A percentile compares a stretch with the other conserved stretches of the same genome.
Conservation (phyloP, 2,113 vertebrate genomes). For the Poicephalus meyeri region DNA sequence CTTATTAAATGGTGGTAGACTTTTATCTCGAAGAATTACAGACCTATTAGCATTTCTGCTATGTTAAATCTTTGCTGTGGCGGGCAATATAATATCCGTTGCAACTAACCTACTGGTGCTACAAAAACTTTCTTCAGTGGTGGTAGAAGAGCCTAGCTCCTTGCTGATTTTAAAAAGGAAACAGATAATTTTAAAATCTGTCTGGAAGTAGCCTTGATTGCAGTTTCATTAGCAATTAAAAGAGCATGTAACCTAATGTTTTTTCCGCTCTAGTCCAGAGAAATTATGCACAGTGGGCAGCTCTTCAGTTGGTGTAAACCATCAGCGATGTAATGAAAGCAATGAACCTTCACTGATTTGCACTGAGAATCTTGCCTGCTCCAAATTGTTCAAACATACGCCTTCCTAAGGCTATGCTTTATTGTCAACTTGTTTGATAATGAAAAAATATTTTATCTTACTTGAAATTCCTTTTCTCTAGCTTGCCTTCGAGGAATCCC, state of each 20-base stretch:
- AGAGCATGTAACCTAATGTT: slow-evolving; percentile 47
- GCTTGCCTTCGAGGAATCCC: not conserved
- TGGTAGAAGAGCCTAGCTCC: not conserved
- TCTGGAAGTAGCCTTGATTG: slow-evolving; percentile 35
- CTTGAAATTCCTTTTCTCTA: not conserved
- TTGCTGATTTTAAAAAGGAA: slow-evolving; percentile 12
- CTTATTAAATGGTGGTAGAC: slow-evolving; percentile 17
- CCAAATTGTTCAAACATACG: not conserved
- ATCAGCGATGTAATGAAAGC: slow-evolving; percentile 9
- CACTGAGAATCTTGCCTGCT: slow-evolving; percentile 4
- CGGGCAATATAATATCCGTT: not conserved
- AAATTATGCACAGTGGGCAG: slow-evolving; percentile 61
- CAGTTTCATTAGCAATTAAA: slow-evolving; percentile 63
- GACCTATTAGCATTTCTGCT: slow-evolving; percentile 21
- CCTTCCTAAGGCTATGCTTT: slow-evolving; percentile 30
- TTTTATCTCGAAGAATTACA: slow-evolving; percentile 38
- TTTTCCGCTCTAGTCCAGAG: not conserved
- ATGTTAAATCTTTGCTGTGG: not conserved
- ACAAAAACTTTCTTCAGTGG: not conserved
- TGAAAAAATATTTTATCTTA: not conserved
- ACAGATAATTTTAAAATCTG: not conserved
- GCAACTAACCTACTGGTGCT: not conserved
- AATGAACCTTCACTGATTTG: slow-evolving; percentile 60
- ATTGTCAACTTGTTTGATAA: slow-evolving; percentile 17
- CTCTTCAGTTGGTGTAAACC: slow-evolving; percentile 54